Percentiles rank a stretch among this genome's conserved stretches.
These are phyloP conservation scores for Tetramorium simillimum DNA, from an alignment of 1,140 invertebrate genomes.

Conservation along the genomic window DNA sequence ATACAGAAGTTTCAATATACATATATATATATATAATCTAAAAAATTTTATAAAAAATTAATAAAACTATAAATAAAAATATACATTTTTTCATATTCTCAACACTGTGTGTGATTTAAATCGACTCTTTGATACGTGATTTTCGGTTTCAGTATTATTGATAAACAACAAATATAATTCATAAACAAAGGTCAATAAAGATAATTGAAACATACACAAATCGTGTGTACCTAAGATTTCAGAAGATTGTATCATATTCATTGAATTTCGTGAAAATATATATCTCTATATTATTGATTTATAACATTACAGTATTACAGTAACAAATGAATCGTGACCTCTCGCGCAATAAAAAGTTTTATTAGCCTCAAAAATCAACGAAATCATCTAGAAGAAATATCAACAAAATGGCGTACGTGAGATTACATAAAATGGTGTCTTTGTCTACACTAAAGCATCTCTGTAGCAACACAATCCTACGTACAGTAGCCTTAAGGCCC, in stretches of 20 bases:
- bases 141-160: background rate
- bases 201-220: background rate
- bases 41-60: background rate
- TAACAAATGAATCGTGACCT: background rate
- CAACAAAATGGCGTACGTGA: conserved; percentile 69
- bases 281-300: conserved; percentile 10
- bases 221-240: background rate
- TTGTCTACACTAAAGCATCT: conserved; percentile 27
- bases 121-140: background rate
- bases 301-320: background rate
- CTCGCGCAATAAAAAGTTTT: background rate
- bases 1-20: background rate
- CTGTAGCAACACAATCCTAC: background rate
- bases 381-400: background rate
- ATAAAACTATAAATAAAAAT: background rate
- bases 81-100: background rate
- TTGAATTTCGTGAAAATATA: conserved; percentile 1
- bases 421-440: conserved; percentile 66
- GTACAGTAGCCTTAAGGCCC: conserved; percentile 49
- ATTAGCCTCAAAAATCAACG: background rate
- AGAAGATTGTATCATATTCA: background rate
- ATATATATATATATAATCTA: background rate
- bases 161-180: background rate
- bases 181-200: background rate
- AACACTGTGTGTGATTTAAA: background rate